Percentiles rank a stretch among this genome's conserved stretches.
Evolutionary conservation across 2,888 invertebrate species (phyloP).

Genomic region (Caenorhabditis angaria): DNA sequence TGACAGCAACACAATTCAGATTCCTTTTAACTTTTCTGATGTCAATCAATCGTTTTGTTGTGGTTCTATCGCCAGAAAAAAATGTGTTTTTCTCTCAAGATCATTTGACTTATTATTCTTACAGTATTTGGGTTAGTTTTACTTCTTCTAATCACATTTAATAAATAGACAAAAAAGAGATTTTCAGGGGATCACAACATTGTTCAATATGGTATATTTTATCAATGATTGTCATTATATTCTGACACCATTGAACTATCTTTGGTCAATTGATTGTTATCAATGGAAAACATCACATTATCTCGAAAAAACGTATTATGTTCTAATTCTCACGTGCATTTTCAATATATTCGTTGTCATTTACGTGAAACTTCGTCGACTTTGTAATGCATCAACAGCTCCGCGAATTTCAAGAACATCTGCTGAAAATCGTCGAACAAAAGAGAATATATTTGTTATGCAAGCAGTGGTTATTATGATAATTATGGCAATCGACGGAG

Average conservation of each 20-base stretch:
- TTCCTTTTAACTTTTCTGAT: neutral
- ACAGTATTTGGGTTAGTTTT: neutral
- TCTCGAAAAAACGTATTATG: neutral
- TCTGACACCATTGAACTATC: neutral
- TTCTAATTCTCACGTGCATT: neutral
- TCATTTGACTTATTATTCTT: neutral
- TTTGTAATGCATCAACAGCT: neutral
- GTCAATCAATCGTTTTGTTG: constrained; percentile 8
- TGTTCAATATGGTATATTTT: neutral
- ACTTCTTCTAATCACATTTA: too few relatives aligned
- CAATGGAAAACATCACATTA: neutral
- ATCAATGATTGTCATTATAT: neutral
- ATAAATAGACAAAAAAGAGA: too few relatives aligned
- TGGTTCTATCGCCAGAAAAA: neutral
- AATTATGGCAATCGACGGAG: neutral
- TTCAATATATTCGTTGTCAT: neutral
- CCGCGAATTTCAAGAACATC: neutral
- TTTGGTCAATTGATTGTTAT: neutral
- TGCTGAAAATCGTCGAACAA: neutral
- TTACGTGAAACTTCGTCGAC: neutral
- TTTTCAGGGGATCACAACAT: neutral
- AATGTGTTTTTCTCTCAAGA: neutral
- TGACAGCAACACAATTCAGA: neutral
- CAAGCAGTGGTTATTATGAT: neutral
- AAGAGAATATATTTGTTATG: neutral